Evolutionary conservation across 2,888 invertebrate species (phyloP), one percentile per base, ranked within the genome.

Genomic region (Euplexia lucipara): DNA sequence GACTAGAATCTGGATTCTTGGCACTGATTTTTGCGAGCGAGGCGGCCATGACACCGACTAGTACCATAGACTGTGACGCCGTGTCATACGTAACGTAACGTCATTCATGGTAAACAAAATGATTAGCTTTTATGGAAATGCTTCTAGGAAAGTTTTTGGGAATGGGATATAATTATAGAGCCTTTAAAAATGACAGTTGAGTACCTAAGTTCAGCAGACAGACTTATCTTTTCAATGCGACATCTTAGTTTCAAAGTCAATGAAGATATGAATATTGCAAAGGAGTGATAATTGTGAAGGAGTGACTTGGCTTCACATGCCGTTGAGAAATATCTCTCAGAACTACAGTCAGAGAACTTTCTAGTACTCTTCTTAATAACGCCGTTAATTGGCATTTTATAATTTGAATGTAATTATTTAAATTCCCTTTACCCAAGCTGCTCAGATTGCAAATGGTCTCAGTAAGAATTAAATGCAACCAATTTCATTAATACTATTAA

Each of bases 31-130:
- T 12, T 16, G n/a, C 14, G 8, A 45, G 9, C 6, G 6, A 41
- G 37, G 32, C 64, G 49, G 45, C 51, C 65, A 32, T 70, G 54
- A 56, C 49, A 56, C 35, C 12, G 22, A 54, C 12, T 54, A 44
- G 7, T 2, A 44, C 35, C 20, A 18, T 34, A 70, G 65, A 63
- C 44, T 0, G 6, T 62, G 56, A 56, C 51, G 44, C 39, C 2
- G 9, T 3, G 9, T 9, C 1, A 5, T 37, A 37, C 10, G 37
- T 20, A 35, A 54, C 9, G 14, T 12, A 26, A 26, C 26, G 26
- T 14, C n/a, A 34, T 41, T 48, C n/a, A 49, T 37, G 5, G 14
- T 47, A 22, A 63, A 44, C n/a, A 44, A 35, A 26, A 30, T 35
- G 1, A 9, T 9, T 45, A 8, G 16, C 7, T 39, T 63, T 39